Conservation (phyloP, 2,113 vertebrate genomes). For the Prietella phreatophila region DNA sequence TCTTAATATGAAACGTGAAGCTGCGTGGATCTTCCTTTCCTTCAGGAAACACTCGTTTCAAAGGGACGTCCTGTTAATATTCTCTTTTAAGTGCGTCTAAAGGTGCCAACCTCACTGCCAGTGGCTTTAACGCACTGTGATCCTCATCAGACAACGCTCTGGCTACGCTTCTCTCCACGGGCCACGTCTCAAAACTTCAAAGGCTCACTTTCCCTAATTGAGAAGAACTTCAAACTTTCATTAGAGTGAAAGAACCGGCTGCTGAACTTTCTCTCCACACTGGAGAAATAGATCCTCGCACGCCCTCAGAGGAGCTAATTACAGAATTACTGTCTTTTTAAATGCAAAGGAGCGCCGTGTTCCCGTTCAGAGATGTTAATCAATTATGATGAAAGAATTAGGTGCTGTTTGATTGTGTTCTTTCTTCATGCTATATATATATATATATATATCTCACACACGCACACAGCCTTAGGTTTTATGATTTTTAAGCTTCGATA, state of each 20-base stretch:
- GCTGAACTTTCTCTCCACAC: slow-evolving; percentile 55
- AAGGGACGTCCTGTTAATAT: slow-evolving; percentile 52
- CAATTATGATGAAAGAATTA: slow-evolving; percentile 73
- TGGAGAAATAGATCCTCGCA: slow-evolving; percentile 59
- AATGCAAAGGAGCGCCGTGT: slow-evolving; percentile 61
- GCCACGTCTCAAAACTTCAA: slow-evolving; percentile 68
- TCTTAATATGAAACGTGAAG: neutral
- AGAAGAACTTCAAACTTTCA: slow-evolving; percentile 64
- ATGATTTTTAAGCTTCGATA: neutral
- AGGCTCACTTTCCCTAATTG: slow-evolving; percentile 71
- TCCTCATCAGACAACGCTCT: slow-evolving; percentile 33
- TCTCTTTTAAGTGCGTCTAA: slow-evolving; percentile 60
- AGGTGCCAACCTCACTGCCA: slow-evolving; percentile 55
- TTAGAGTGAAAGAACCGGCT: slow-evolving; percentile 49
- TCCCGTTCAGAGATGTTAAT: slow-evolving; percentile 63
- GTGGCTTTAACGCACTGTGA: slow-evolving; percentile 26
- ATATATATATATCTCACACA: neutral
- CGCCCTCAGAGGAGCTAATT: slow-evolving; percentile 74
- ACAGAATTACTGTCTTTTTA: slow-evolving; percentile 66
- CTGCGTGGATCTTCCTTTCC: neutral
- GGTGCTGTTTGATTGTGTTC: slow-evolving; percentile 48
- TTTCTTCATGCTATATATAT: slow-evolving; percentile 17
- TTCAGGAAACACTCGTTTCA: neutral
- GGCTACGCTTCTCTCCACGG: slow-evolving; percentile 60
- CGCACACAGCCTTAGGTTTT: neutral